Base-by-base conservation (phyloP, 2,797 vertebrate genomes). In the Tenualosa ilisha region DNA sequence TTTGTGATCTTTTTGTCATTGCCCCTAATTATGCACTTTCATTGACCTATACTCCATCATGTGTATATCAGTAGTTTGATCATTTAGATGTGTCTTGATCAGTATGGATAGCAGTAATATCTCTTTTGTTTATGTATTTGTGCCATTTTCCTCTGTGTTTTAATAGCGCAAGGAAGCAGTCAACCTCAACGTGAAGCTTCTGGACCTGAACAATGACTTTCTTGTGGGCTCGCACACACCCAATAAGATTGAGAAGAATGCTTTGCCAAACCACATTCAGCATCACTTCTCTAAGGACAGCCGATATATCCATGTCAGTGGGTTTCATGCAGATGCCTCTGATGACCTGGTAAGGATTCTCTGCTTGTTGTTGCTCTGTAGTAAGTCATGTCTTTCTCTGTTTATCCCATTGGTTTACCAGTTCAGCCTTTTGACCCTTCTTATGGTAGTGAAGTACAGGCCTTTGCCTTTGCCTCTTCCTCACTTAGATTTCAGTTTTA, bases 141-240 rank as follows among this genome's bases (percentile, higher is more conserved):
- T 63, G 22, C 26, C 11, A 0, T 3, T 31, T 59, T 1, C 17
- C n/a, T 2, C 83, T 81, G 81, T 31, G 84, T 37, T 84, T 85
- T 82, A 88, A 37, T 90, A 99, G 98, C 97, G 98, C 86, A 96
- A 95, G 89, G 96, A 95, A 88, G 98, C 97, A 0, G 98, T 99
- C 0, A 94, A 95, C 82, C 95, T 99, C 83, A 97, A 99, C 0
- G 94, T 98, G 82, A 97, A 94, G 89, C 96, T 99, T 85, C 81
- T 99, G 94, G 98, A 99, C 92, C 94, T 99, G 59, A 98, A 95
- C 91, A 97, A 96, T 0, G 93, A 96, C 84, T 99, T 99, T 89
- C 93, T 99, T 50, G 91, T 96, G 84, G 96, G 97, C 90, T 91
- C 97, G 89, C 97, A 97, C 89, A 91, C 96, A 89, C 97, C 98